Conservation (phyloP, 2,113 vertebrate genomes). For the Plecturocebus donacophilus region DNA sequence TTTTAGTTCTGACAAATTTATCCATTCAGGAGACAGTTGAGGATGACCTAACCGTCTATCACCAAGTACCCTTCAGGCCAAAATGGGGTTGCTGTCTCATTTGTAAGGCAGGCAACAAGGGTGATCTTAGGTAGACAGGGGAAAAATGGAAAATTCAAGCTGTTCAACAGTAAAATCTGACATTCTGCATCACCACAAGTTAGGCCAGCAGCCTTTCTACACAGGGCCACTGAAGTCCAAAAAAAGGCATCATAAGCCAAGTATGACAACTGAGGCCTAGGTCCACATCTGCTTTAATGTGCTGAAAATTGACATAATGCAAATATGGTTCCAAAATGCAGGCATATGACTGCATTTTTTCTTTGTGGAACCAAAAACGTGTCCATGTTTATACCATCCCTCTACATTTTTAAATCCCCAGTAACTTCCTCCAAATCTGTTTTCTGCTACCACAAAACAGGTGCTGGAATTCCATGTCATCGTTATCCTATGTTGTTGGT, state of each 20-base stretch:
- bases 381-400: neutral
- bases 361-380: neutral
- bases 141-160: conserved; percentile 27
- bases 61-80: conserved; percentile 19
- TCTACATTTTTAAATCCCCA: neutral
- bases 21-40: conserved; percentile 64
- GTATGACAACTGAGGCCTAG: neutral
- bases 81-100: conserved; percentile 17
- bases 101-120: conserved; percentile 30
- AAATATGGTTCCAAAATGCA: neutral
- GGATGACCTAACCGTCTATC: conserved; percentile 48
- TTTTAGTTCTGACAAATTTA: conserved; percentile 74
- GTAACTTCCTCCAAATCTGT: neutral
- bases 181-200: neutral
- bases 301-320: neutral
- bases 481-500: neutral
- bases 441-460: neutral
- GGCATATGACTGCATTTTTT: neutral
- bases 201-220: neutral
- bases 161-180: neutral
- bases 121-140: neutral
- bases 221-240: neutral
- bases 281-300: neutral
- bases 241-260: neutral
- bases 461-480: neutral